Base-by-base conservation (phyloP, 1,140 invertebrate genomes). In the Diorhabda carinulata region DNA sequence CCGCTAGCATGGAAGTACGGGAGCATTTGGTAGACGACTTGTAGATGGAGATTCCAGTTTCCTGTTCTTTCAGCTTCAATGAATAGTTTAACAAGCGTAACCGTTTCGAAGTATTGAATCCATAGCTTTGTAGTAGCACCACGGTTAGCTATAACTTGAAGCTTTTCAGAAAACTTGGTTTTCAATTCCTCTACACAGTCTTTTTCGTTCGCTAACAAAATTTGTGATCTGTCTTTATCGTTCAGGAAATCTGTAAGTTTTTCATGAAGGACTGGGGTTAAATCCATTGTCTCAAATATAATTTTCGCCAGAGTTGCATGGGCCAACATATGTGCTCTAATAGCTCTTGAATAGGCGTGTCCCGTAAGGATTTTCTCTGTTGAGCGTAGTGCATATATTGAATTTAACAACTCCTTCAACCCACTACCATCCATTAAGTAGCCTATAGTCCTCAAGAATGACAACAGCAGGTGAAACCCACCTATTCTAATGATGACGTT, bases 401-500 rank as follows among this genome's bases (percentile, higher is more conserved):
- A 67, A 59, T 25, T 60, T 6, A 76, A 74, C 7, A 77, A 57
- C 66, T 82, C 80, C 66, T 80, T 78, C 7, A 83, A 66, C 43
- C 81, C 81, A 73, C 79, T 80, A 6, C 77, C 80, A 58, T 68
- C 67, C 80, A 82, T 83, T 56, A 82, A 72, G 59, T 71, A 67
- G 40, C 81, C 81, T 64, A 83, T 78, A 43, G 57, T 70, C 56
- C 79, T 81, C 58, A 83, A 47, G 66, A 81, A 82, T 9, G 80
- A 80, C 77, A 83, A 79, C n/a, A 81, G 25, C 8, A 78, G 52
- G 73, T 82, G 77, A 72, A 81, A 81, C 58, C 79, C 78, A 57
- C 78, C 76, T 9, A 79, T 64, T 69, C 71, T 57, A 7, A 78
- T 44, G 8, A 74, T 63, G 8, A 78, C 57, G 52, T 72, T 73